These are phyloP conservation scores for Portunus trituberculatus DNA, from an alignment of 1,140 invertebrate species.

Conservation along the genomic window DNA sequence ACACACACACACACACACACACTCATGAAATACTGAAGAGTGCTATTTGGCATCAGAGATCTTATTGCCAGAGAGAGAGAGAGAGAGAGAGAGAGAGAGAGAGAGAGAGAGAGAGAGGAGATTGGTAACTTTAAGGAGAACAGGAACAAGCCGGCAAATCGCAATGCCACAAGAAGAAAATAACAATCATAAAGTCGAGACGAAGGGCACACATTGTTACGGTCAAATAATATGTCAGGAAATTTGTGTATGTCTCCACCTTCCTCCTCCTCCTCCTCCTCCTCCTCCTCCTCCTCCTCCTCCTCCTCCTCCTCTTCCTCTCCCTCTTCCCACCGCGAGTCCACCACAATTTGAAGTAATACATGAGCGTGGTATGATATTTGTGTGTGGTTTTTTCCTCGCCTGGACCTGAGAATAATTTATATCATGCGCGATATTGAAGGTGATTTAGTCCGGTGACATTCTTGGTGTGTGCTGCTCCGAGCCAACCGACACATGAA, in stretches of 20 bases:
- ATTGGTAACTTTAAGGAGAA: not conserved
- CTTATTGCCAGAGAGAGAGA: not conserved
- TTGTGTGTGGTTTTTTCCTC: conserved; percentile 17
- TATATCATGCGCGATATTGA: conserved; percentile 32
- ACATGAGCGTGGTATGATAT: not conserved
- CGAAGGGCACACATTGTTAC: conserved; percentile 4
- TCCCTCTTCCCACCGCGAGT: not conserved
- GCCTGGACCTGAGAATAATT: not conserved
- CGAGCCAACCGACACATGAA: too few species aligned
- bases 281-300: not conserved
- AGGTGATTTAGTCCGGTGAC: conserved; percentile 47
- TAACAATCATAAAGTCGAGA: not conserved
- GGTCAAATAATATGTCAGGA: conserved; percentile 36
- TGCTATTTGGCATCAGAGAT: not conserved
- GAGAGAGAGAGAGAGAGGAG: not conserved
- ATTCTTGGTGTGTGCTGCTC: not conserved
- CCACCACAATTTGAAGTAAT: not conserved
- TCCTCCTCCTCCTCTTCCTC: not conserved
- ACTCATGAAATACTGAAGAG: not conserved
- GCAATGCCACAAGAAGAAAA: conserved; percentile 15
- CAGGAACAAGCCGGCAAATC: conserved; percentile 18
- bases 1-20: conserved; percentile 20
- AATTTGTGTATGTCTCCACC: conserved; percentile 34
- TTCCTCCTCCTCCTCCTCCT: not conserved
- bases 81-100: not conserved